Conservation (phyloP, 2,888 invertebrate species). For the Lithophane leautieri region DNA sequence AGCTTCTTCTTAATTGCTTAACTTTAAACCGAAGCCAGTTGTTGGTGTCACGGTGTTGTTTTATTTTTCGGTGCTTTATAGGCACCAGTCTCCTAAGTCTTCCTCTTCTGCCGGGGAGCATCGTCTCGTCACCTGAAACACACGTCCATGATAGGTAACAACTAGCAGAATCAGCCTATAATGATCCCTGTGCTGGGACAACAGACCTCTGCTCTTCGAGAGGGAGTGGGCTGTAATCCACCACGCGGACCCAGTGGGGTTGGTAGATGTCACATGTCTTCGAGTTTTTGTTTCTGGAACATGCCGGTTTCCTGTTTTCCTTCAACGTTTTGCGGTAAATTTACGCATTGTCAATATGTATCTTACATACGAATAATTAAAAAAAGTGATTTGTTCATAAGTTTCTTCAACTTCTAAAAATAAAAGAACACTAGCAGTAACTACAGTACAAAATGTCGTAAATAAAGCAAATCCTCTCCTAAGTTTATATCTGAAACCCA, state of each 20-base stretch:
- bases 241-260: no score
- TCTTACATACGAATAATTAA: not conserved
- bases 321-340: not conserved
- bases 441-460: not conserved
- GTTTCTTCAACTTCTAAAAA: not conserved
- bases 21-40: conserved; percentile 84
- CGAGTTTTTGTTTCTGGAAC: no score
- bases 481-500: not conserved
- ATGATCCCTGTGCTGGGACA: no score
- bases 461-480: not conserved
- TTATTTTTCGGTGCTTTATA: conserved; percentile 81
- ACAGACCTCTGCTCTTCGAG: no score
- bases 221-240: no score
- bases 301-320: no score
- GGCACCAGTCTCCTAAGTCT: conserved; percentile 65
- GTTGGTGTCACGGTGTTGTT: conserved; percentile 82
- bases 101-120: conserved; percentile 21
- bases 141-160: not conserved
- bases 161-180: no score
- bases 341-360: not conserved
- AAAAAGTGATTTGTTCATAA: not conserved
- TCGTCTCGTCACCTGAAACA: conserved; percentile 51
- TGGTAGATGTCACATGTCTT: no score
- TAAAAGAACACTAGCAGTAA: not conserved
- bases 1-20: conserved; percentile 89